A percentile compares a stretch with the other conserved stretches of the same genome.
Evolutionary conservation across 2,113 vertebrate species (phyloP).

Genomic region (Lepisosteus oculatus): DNA sequence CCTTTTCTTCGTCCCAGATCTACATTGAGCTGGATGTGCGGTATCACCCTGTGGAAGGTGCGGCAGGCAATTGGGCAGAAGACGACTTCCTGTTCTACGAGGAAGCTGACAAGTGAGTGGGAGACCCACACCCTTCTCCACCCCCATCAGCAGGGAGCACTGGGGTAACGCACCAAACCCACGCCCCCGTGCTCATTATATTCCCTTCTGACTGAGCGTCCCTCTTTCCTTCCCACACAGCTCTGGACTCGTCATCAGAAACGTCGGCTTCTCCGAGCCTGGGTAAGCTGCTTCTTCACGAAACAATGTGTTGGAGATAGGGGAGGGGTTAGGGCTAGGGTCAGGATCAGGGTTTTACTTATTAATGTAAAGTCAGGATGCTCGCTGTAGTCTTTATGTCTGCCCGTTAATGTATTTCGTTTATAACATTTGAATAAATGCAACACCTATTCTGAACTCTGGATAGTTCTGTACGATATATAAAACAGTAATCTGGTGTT

Average conservation of each 20-base stretch:
- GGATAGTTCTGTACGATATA: no score
- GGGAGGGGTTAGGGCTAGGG: no score
- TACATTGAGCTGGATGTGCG: slow-evolving; percentile 84
- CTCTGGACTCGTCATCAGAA: slow-evolving; percentile 70
- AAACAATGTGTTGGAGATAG: no score
- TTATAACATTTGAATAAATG: no score
- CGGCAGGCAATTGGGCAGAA: slow-evolving; percentile 74
- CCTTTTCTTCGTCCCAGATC: slow-evolving; percentile 57
- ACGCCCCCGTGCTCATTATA: not conserved
- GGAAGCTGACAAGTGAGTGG: slow-evolving; percentile 55
- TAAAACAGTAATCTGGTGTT: no score
- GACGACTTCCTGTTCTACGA: slow-evolving; percentile 69
- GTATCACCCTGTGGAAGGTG: slow-evolving; percentile 79
- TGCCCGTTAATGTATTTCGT: no score
- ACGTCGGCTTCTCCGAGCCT: slow-evolving; percentile 68
- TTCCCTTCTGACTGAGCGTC: not conserved
- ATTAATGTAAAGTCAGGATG: no score
- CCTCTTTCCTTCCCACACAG: slow-evolving; percentile 48
- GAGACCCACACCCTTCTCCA: not conserved
- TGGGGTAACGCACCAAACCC: no score
- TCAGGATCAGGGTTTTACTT: no score
- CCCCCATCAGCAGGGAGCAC: not conserved
- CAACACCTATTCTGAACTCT: no score
- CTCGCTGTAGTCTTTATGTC: no score
- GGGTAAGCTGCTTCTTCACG: slow-evolving; percentile 60